Conservation (phyloP, 2,113 vertebrate species). For the Leptodactylus fuscus region DNA sequence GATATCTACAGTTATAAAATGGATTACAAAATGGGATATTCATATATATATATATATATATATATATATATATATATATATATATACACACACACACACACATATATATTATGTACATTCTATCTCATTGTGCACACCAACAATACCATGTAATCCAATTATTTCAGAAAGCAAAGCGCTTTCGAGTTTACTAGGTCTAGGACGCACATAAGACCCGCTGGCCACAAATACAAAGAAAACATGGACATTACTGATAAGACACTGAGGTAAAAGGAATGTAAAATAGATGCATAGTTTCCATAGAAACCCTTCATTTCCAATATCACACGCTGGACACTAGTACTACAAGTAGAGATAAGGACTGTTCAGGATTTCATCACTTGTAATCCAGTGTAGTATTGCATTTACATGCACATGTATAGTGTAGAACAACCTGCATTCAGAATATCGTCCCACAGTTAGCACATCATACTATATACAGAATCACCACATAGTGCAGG, state of each 20-base stretch:
- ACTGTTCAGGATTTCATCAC: conserved; percentile 1
- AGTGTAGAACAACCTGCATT: background rate
- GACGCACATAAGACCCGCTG: background rate
- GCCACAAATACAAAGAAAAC: background rate
- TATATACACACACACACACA: too few species aligned
- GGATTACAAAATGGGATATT: too few species aligned
- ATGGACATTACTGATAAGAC: background rate
- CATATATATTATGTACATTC: too few species aligned
- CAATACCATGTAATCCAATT: too few species aligned
- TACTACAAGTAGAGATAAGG: background rate
- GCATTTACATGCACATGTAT: background rate
- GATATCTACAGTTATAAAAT: background rate
- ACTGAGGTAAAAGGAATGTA: background rate
- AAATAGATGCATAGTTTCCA: conserved; percentile 48
- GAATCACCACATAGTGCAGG: too few species aligned
- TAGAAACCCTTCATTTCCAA: conserved; percentile 29
- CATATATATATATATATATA: too few species aligned
- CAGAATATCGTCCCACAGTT: too few species aligned
- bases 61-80: too few species aligned
- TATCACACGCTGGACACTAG: background rate
- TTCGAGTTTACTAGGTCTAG: too few species aligned
- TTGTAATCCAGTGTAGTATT: background rate
- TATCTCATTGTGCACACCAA: too few species aligned
- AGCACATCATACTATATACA: background rate
- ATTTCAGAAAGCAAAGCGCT: too few species aligned